A percentile compares a stretch with the other conserved stretches of the same genome.
These are phyloP conservation scores for Slavum lentiscoides DNA, from an alignment of 2,888 invertebrate genomes.

Conservation along the genomic window DNA sequence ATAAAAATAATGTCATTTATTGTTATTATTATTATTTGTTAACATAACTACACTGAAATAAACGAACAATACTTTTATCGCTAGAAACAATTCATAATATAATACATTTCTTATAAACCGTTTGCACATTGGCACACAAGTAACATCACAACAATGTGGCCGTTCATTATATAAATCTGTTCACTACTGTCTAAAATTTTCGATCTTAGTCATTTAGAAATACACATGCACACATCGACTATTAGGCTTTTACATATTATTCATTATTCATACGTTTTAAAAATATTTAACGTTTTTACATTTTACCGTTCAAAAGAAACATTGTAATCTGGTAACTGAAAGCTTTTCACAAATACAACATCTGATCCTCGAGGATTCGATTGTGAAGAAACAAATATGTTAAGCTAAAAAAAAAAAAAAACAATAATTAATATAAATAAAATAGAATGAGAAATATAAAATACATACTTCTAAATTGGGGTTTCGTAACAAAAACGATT, in stretches of 20 bases:
- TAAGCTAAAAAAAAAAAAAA: conserved; percentile 62
- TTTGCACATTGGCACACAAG: too few species aligned
- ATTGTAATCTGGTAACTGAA: conserved; percentile 70
- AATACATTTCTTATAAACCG: too few species aligned
- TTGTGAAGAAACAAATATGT: conserved; percentile 70
- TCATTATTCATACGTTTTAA: background rate
- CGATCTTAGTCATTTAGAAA: too few species aligned
- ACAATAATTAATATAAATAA: background rate
- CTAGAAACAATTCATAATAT: too few species aligned
- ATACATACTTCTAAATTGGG: conserved; percentile 66
- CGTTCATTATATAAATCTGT: too few species aligned
- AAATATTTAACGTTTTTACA: background rate
- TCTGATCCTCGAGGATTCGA: conserved; percentile 66
- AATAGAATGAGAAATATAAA: background rate
- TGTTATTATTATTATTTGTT: background rate
- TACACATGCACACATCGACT: too few species aligned
- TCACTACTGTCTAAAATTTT: too few species aligned
- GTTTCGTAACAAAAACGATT: conserved; percentile 70
- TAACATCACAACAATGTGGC: too few species aligned
- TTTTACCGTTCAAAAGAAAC: conserved; percentile 64
- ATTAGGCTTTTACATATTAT: conserved; percentile 1
- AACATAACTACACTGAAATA: too few species aligned
- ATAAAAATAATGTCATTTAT: conserved; percentile 4
- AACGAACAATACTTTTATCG: too few species aligned
- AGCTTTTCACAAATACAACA: conserved; percentile 66